phyloP scores from a whole-genome alignment of 2,113 vertebrate species.

The Podarcis muralis region DNA sequence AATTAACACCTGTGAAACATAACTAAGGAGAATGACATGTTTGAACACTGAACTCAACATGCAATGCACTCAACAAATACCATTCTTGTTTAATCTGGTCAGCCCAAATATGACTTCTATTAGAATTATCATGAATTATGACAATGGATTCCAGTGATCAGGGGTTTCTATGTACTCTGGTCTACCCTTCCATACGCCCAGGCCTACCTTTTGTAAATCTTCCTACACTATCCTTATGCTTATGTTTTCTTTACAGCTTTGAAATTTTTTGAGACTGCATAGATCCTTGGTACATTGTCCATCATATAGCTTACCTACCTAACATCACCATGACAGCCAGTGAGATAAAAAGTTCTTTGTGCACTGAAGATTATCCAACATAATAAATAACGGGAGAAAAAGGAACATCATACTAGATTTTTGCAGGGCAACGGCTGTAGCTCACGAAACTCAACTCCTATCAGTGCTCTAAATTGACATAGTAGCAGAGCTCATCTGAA shows the following conservation, averaged over 20 bases:
- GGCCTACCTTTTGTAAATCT: not conserved
- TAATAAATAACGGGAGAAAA: not conserved
- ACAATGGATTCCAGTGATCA: not conserved
- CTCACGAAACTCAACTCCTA: not conserved
- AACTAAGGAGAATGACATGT: constrained; percentile 39
- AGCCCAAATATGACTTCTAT: not conserved
- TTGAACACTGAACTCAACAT: constrained; percentile 39
- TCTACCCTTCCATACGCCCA: not conserved
- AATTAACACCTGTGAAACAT: constrained; percentile 55
- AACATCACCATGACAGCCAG: not conserved
- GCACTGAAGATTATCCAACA: not conserved
- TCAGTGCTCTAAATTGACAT: not conserved
- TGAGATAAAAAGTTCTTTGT: not conserved
- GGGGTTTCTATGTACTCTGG: not conserved
- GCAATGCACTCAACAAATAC: not conserved
- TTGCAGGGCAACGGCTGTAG: not conserved
- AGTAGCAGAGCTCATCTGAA: not conserved
- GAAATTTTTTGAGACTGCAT: not conserved
- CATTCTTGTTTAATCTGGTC: constrained; percentile 12
- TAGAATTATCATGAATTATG: not conserved
- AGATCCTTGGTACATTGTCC: not conserved
- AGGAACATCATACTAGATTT: not conserved
- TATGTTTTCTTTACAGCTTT: not conserved
- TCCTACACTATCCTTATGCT: not conserved
- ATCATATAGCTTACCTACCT: not conserved